Conservation (phyloP, 2,888 invertebrate genomes). For the Plusia festucae region DNA sequence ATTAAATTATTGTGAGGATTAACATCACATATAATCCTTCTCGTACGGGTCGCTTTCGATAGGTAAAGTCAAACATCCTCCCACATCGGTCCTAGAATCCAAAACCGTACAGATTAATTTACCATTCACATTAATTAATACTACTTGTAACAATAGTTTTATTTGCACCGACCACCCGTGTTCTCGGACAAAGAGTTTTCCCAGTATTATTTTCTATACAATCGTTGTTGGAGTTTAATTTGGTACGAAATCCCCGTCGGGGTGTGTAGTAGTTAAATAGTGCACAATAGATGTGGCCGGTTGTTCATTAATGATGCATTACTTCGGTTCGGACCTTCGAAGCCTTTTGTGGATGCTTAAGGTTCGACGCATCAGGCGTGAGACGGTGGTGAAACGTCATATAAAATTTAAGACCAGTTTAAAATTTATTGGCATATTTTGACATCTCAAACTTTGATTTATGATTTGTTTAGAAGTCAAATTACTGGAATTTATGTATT, state of each 20-base stretch:
- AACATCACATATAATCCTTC: slow-evolving; percentile 8
- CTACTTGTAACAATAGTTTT: slow-evolving; percentile 80
- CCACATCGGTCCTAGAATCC: slow-evolving; percentile 57
- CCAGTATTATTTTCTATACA: slow-evolving; percentile 81
- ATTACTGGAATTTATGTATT: no score
- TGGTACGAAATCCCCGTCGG: slow-evolving; percentile 69
- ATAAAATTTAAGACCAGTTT: slow-evolving; percentile 32
- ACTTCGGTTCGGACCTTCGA: slow-evolving; percentile 78
- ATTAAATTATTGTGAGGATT: not conserved
- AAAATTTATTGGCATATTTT: slow-evolving; percentile 31
- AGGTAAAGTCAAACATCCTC: slow-evolving; percentile 49
- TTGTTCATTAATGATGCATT: slow-evolving; percentile 83
- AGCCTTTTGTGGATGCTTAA: slow-evolving; percentile 73
- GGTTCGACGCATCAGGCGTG: slow-evolving; percentile 65
- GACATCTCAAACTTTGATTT: slow-evolving; percentile 11
- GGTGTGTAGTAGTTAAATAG: slow-evolving; percentile 83
- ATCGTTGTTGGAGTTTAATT: slow-evolving; percentile 78
- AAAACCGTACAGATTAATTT: slow-evolving; percentile 71
- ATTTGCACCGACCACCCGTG: slow-evolving; percentile 74
- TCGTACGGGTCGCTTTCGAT: slow-evolving; percentile 49
- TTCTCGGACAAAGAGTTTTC: slow-evolving; percentile 77
- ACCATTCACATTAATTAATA: slow-evolving; percentile 82
- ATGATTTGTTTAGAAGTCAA: not conserved
- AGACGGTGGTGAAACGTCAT: slow-evolving; percentile 44
- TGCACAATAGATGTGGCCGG: slow-evolving; percentile 85